Conservation (phyloP, 1,140 invertebrate genomes). For the Drosophila pectinifera region DNA sequence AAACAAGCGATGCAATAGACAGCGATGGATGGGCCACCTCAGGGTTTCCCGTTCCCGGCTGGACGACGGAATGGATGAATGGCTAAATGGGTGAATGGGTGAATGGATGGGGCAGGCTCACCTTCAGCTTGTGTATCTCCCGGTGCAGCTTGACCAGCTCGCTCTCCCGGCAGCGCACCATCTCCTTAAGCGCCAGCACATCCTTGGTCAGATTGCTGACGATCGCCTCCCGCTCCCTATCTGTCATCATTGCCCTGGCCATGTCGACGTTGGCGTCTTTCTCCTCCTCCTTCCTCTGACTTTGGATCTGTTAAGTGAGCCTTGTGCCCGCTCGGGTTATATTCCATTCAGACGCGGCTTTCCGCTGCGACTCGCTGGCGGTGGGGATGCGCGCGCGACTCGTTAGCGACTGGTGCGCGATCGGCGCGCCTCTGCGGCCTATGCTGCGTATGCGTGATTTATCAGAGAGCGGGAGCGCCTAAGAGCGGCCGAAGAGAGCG, state of each 20-base stretch:
- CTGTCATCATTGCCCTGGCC: conserved; percentile 35
- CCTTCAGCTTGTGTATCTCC: conserved; percentile 88
- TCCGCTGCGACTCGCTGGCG: conserved; percentile 27
- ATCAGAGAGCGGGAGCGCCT: conserved; percentile 3
- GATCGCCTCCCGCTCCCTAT: conserved; percentile 51
- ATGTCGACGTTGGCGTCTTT: conserved; percentile 21
- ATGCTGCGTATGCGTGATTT: conserved; percentile 73
- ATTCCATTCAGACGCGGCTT: conserved; percentile 51
- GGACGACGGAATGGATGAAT: background rate
- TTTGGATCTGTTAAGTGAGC: conserved; percentile 1
- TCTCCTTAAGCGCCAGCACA: conserved; percentile 58
- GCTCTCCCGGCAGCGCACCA: conserved; percentile 58
- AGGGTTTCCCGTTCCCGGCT: conserved; percentile 1
- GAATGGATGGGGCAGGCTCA: conserved; percentile 49
- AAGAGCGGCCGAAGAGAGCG: conserved; percentile 24
- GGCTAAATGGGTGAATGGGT: no score
- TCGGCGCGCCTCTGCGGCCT: conserved; percentile 67
- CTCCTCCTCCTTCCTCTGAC: conserved; percentile 3
- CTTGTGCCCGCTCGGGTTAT: background rate
- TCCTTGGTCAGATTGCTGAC: conserved; percentile 52
- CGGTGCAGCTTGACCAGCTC: conserved; percentile 85
- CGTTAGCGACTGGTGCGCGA: conserved; percentile 64
- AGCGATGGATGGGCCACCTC: conserved; percentile 43
- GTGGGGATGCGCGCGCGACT: conserved; percentile 51
- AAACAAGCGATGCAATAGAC: conserved; percentile 60